Evolutionary conservation across 2,888 invertebrate species (phyloP).

Genomic region (Altica lythri): DNA sequence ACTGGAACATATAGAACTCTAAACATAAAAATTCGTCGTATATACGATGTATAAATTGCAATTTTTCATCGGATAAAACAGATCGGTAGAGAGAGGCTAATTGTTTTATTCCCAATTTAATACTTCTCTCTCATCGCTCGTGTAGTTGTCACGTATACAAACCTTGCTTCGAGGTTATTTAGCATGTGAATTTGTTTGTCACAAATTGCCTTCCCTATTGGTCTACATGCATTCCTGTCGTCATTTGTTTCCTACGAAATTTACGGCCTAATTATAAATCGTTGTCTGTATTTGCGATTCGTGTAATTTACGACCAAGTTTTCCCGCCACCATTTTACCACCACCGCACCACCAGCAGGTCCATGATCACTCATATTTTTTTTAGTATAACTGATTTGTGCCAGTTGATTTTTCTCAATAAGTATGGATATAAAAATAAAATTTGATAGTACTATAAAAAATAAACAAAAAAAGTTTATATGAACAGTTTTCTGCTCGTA

Average conservation of each 20-base stretch:
- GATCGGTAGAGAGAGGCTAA: constrained; percentile 21
- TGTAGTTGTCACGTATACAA: constrained; percentile 41
- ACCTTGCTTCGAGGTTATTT: constrained; percentile 46
- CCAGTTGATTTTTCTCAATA: no score
- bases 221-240: constrained; percentile 57
- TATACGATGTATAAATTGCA: constrained; percentile 10
- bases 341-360: no score
- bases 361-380: no score
- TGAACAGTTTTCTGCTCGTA: no score
- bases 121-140: constrained; percentile 33
- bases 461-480: no score
- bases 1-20: no score
- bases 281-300: constrained; percentile 51
- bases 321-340: constrained; percentile 21
- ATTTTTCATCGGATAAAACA: constrained; percentile 20
- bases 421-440: no score
- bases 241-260: constrained; percentile 56
- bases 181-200: constrained; percentile 54
- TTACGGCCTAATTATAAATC: constrained; percentile 57
- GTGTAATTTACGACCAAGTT: constrained; percentile 46
- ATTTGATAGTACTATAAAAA: no score
- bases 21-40: constrained; percentile 8
- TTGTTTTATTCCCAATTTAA: constrained; percentile 33
- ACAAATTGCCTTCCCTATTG: constrained; percentile 57
- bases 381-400: no score